phyloP scores from a whole-genome alignment of 2,797 vertebrate species.

The Garrulus glandarius region DNA sequence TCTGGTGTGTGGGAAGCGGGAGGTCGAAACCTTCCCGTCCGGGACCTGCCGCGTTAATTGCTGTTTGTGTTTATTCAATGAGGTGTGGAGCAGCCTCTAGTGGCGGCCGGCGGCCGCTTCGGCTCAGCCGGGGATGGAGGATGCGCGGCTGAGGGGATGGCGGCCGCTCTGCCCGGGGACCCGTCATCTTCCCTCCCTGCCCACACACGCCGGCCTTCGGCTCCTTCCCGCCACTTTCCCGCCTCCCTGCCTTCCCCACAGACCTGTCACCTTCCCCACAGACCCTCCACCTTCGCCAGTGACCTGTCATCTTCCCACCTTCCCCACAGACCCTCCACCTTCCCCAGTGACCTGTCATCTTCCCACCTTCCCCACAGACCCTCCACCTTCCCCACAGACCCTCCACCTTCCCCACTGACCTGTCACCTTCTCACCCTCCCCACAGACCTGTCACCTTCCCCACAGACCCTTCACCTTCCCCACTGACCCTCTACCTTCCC shows the following conservation, averaged over 20 bases:
- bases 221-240: neutral
- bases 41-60: neutral
- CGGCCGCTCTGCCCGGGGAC: neutral
- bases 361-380: no score
- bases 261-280: no score
- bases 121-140: neutral
- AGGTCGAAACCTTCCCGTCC: fast-evolving
- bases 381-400: no score
- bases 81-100: slow-evolving; percentile 67
- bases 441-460: neutral
- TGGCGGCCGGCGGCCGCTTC: neutral
- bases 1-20: fast-evolving
- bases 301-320: no score
- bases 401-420: neutral
- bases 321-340: neutral
- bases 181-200: neutral
- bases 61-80: slow-evolving; percentile 19
- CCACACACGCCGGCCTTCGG: neutral
- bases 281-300: neutral
- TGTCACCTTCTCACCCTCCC: neutral
- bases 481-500: no score
- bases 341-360: no score
- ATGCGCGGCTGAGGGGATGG: neutral
- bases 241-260: no score
- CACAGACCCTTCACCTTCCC: neutral